Evolutionary conservation across 2,113 vertebrate genomes (phyloP), one percentile per base, ranked within the genome.

Genomic region (Entomyzon cyanotis): DNA sequence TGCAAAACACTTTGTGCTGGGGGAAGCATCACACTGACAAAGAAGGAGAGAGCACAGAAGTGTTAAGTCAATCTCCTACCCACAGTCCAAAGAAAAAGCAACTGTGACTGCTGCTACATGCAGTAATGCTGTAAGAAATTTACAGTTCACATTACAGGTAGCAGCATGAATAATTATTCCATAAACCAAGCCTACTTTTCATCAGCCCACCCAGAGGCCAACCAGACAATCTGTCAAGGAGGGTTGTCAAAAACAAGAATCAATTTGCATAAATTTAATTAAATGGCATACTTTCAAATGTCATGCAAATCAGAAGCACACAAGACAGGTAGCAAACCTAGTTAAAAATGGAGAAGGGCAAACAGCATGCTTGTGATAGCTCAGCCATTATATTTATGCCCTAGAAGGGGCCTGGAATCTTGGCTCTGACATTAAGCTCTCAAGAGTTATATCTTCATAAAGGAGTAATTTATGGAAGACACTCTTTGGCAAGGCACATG

Each of bases 221-320:
- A 89, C 23, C 58, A 81, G 53, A 22, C 62, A 94, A 89, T 59
- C 83, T 95, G 91, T 75, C 71, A 94, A 79, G 64, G 58, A 67
- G 42, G 42, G 24, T 62, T 87, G 70, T 69, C 55, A 81, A 93
- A 82, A 84, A 60, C 53, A 83, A 53, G 56, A 84, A 84, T 52
- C 5, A 9, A 85, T 95, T 75, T 82, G 30, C 90, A 77, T 84
- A 50, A 55, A 81, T 86, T 70, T 52, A 92, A 91, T 81, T 80
- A 95, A 94, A 94, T 24, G 20, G 50, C 42, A 70, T 65, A 58
- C 42, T 84, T 94, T 91, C 53, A 95, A 92, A 93, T 67, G 50
- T 24, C 71, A 94, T n/a, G n/a, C 68, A 84, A 71, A 86, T 84
- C 58, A 93, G 49, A 89, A 58, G 18, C 30, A 50, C 28, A 56